Conservation (phyloP, 2,113 vertebrate species). For the Ranitomeya variabilis region DNA sequence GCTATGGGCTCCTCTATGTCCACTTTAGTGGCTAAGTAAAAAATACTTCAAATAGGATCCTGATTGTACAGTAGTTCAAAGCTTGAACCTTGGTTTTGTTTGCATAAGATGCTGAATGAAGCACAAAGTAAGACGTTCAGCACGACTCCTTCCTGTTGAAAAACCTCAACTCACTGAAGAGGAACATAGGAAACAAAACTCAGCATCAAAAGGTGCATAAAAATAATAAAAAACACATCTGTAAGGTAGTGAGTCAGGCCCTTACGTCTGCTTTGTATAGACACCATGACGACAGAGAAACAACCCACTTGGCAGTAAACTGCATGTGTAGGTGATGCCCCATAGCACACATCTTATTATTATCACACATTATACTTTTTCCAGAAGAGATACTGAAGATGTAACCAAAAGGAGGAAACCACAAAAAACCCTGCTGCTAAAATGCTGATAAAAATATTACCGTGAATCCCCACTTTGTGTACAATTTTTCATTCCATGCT, state of each 20-base stretch:
- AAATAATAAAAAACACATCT: neutral
- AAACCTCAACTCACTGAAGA: neutral
- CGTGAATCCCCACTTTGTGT: neutral
- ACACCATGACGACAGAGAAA: constrained; percentile 14
- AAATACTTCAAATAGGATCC: neutral
- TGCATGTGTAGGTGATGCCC: neutral
- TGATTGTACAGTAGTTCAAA: neutral
- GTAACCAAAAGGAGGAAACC: neutral
- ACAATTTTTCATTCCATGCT: neutral
- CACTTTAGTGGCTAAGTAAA: neutral
- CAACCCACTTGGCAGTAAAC: neutral
- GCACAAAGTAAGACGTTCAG: neutral
- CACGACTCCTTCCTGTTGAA: constrained; percentile 6
- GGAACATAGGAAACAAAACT: neutral
- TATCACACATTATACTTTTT: neutral
- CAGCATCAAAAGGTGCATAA: neutral
- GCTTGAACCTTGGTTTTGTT: neutral
- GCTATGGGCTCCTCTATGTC: neutral
- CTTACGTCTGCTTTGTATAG: neutral
- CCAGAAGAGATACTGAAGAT: neutral
- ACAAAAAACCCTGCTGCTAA: neutral
- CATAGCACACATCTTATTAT: neutral
- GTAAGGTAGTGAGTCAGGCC: neutral
- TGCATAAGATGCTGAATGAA: neutral
- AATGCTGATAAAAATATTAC: neutral